Percentiles rank a stretch among this genome's conserved stretches.
phyloP scores from a whole-genome alignment of 2,888 invertebrate species.

The Mellilla xanthometata region DNA sequence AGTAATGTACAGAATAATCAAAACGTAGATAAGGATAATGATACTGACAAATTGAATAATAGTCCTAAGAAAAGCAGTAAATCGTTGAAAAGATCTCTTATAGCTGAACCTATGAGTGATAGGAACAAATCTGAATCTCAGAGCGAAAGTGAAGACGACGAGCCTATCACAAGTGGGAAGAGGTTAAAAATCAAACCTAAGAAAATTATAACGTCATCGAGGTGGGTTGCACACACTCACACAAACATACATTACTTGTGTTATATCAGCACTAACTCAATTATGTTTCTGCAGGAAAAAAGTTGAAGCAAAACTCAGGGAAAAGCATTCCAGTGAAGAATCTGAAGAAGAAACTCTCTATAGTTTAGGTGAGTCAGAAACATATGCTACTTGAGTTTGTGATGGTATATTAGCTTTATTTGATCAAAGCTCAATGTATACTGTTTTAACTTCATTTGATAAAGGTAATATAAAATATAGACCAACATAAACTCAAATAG shows the following conservation, averaged over 20 bases:
- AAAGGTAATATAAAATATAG: too few species aligned
- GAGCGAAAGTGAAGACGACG: conserved; percentile 71
- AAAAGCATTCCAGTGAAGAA: conserved; percentile 78
- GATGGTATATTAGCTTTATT: too few species aligned
- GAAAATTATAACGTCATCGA: conserved; percentile 64
- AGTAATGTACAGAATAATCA: conserved; percentile 42
- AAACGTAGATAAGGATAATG: conserved; percentile 37
- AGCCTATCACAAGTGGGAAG: conserved; percentile 65
- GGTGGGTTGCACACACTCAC: conserved; percentile 42
- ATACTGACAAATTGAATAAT: conserved; percentile 45
- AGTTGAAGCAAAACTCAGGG: conserved; percentile 78
- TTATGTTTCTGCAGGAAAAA: conserved; percentile 79
- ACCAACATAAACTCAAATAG: too few species aligned
- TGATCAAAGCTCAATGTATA: too few species aligned
- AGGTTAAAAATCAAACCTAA: conserved; percentile 76
- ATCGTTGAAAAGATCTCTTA: conserved; percentile 63
- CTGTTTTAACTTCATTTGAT: too few species aligned
- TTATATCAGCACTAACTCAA: too few species aligned
- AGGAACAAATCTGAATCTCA: conserved; percentile 75
- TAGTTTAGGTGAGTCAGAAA: conserved; percentile 67
- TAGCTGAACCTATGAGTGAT: conserved; percentile 63
- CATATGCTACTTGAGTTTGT: too few species aligned
- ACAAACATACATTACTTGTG: too few species aligned
- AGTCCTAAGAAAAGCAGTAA: conserved; percentile 54
- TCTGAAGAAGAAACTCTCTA: conserved; percentile 75